Percentiles rank a stretch among this genome's conserved stretches.
These are phyloP conservation scores for Atta texana DNA, from an alignment of 1,140 invertebrate species.

Conservation along the genomic window DNA sequence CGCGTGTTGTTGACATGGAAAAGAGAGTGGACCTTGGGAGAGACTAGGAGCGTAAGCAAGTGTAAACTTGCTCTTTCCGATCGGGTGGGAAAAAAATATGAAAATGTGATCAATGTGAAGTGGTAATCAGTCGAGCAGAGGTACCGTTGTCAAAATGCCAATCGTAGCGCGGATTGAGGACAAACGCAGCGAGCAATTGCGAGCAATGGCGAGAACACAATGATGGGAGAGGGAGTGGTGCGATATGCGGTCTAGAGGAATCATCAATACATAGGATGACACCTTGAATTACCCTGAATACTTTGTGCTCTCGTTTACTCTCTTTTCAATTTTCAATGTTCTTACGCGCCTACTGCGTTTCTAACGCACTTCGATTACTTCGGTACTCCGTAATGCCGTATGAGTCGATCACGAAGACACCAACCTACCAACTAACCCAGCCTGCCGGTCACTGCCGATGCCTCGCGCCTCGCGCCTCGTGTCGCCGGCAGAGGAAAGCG, in stretches of 20 bases:
- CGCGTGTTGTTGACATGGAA: conserved; percentile 84
- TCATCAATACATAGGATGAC: neutral
- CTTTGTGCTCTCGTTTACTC: neutral
- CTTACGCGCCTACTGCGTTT: conserved; percentile 21
- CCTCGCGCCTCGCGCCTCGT: neutral
- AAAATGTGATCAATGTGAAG: too few relatives aligned
- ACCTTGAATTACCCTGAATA: neutral
- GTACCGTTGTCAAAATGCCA: conserved; percentile 3
- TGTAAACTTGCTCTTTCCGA: neutral
- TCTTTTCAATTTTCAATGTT: conserved; percentile 13
- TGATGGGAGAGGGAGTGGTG: neutral
- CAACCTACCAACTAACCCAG: conserved; percentile 63
- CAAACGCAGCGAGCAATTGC: neutral
- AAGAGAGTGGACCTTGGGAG: conserved; percentile 76
- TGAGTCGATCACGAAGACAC: conserved; percentile 61
- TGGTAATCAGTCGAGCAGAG: conserved; percentile 57
- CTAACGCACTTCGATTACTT: too few relatives aligned
- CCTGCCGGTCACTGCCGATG: conserved; percentile 76
- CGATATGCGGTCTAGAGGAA: neutral
- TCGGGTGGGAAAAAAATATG: conserved; percentile 9
- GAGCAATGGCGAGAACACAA: neutral
- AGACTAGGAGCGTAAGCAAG: conserved; percentile 69
- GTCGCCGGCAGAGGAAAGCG: conserved; percentile 32
- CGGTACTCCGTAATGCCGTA: too few relatives aligned
- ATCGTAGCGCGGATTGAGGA: neutral